These are phyloP conservation scores for Crotalus viridis DNA, from an alignment of 2,113 vertebrate genomes.

Conservation along the genomic window DNA sequence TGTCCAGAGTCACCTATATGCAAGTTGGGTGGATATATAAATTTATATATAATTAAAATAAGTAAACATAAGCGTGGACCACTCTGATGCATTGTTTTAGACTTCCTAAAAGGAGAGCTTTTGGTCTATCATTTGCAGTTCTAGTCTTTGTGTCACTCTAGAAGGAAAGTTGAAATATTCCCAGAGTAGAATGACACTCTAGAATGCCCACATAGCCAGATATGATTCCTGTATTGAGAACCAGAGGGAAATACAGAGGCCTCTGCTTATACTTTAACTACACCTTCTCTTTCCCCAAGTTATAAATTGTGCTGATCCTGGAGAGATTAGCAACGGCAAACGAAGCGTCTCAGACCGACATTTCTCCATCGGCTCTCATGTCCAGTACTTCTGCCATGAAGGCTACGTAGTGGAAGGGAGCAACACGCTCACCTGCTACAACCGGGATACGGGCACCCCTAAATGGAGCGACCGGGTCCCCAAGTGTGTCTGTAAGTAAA, in stretches of 20 bases:
- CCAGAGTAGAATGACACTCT: not conserved
- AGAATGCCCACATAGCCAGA: not conserved
- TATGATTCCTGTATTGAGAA: not conserved
- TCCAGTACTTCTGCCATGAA: constrained; percentile 87
- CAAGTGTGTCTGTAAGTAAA: constrained; percentile 88
- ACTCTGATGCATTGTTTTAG: not conserved
- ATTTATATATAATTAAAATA: not conserved
- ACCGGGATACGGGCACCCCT: constrained; percentile 84
- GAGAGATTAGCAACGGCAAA: constrained; percentile 86
- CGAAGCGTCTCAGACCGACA: constrained; percentile 81
- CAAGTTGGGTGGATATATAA: not conserved
- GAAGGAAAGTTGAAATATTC: not conserved
- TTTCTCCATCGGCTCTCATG: constrained; percentile 84
- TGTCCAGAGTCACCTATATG: not conserved
- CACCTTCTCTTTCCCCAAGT: constrained; percentile 62
- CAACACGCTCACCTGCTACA: constrained; percentile 84
- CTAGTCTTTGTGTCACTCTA: not conserved
- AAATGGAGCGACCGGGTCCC: constrained; percentile 92
- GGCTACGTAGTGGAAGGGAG: constrained; percentile 88
- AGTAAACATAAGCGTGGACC: rapidly evolving
- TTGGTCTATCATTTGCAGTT: not conserved
- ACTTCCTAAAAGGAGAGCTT: not conserved
- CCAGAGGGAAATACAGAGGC: not conserved
- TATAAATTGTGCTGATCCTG: constrained; percentile 86
- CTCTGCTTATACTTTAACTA: not conserved